phyloP scores from a whole-genome alignment of 2,797 vertebrate species.

The Synaphobranchus kaupii region DNA sequence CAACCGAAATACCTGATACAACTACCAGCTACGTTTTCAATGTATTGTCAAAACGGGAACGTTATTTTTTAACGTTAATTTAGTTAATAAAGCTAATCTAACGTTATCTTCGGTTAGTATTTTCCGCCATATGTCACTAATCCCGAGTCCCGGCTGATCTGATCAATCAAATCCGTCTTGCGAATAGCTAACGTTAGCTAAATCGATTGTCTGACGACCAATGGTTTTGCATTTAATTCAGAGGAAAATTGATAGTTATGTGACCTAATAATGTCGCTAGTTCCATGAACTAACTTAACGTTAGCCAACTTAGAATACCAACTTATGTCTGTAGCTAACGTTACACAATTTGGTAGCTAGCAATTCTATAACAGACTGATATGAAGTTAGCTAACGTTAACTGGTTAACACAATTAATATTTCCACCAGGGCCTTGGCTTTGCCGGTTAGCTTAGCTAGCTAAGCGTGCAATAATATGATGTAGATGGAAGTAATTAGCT shows the following conservation, averaged over 20 bases:
- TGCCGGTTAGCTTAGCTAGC: background rate
- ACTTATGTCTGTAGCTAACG: background rate
- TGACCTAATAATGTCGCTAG: background rate
- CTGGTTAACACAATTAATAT: background rate
- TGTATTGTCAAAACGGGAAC: background rate
- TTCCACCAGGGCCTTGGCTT: background rate
- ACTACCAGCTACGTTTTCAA: background rate
- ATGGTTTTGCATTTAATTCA: background rate
- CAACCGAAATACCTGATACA: background rate
- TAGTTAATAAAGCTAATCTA: background rate
- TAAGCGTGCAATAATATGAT: background rate
- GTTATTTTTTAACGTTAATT: background rate
- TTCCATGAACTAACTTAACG: background rate
- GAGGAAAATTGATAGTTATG: background rate
- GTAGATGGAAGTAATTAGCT: background rate
- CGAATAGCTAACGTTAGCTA: background rate
- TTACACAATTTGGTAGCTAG: background rate
- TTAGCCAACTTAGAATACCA: background rate
- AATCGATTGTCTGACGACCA: constrained; percentile 1
- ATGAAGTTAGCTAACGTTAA: background rate
- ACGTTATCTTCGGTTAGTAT: background rate
- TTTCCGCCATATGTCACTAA: constrained; percentile 5
- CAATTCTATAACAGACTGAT: background rate
- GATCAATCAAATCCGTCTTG: background rate
- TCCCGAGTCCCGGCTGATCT: background rate